phyloP scores from a whole-genome alignment of 92 coral and sea anemone species.

The Galaxea fascicularis region DNA sequence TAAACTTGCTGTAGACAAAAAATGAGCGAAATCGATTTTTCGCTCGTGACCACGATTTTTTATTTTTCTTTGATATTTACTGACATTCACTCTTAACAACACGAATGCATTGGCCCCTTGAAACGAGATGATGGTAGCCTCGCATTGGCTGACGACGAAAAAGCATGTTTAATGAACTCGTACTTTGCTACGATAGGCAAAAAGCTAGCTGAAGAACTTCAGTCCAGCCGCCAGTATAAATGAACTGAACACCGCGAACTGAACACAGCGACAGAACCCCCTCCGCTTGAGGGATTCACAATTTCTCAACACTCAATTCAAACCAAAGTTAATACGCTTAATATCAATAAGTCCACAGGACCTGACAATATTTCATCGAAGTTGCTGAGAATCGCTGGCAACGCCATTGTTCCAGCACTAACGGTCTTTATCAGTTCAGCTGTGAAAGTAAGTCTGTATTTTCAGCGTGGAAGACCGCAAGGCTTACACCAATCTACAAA shows the following conservation, averaged over 20 bases:
- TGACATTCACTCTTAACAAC: too few relatives aligned
- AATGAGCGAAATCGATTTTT: too few relatives aligned
- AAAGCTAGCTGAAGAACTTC: not conserved
- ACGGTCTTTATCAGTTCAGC: constrained; percentile 24
- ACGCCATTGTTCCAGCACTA: constrained; percentile 17
- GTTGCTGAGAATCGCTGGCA: constrained; percentile 6
- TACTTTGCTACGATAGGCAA: constrained; percentile 11
- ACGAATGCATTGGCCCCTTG: constrained; percentile 4
- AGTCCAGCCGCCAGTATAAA: not conserved
- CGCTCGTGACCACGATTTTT: too few relatives aligned
- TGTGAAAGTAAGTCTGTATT: constrained; percentile 16
- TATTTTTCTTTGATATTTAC: too few relatives aligned
- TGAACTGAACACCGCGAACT: not conserved
- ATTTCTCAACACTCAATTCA: constrained; percentile 15
- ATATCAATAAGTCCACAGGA: constrained; percentile 7
- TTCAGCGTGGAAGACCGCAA: constrained; percentile 18
- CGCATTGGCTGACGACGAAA: constrained; percentile 12
- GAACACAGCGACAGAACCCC: constrained; percentile 4
- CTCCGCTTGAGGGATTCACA: constrained; percentile 8
- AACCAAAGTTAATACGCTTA: constrained; percentile 10
- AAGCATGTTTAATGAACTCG: too few relatives aligned
- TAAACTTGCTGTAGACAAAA: too few relatives aligned
- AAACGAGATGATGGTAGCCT: constrained; percentile 9
- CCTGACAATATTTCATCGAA: constrained; percentile 17
- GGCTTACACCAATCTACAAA: constrained; percentile 4